Evolutionary conservation across 2,797 vertebrate genomes (phyloP), one percentile per base, ranked within the genome.

Genomic region (Oreonectes daqikongensis): DNA sequence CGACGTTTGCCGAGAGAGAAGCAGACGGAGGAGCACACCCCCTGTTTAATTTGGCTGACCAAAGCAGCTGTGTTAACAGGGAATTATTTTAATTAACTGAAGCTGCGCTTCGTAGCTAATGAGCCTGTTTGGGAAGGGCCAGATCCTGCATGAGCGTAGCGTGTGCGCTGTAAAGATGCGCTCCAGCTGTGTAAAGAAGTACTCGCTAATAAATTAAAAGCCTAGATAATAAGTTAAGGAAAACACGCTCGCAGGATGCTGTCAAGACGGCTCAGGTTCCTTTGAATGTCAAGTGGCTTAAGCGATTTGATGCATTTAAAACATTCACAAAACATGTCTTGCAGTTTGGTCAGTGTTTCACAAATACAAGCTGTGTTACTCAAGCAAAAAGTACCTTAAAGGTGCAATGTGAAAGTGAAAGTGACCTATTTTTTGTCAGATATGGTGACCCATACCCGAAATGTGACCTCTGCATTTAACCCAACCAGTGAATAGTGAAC

Each of bases 81-180:
- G 79, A 79, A 86, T 84, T 82, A 86, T 89, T 86, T 89, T 93
- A 93, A 94, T 89, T 92, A 90, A 86, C 84, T 83, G 85, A 75
- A 80, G 80, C 84, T 82, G 85, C 82, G 82, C 88, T 89, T 73
- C 28, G 78, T 80, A 85, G 85, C 85, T 91, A 92, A 94, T 86
- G 89, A 91, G 87, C 84, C 85, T 40, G 15, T 86, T 84, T 86
- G 88, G 83, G 87, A 86, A 85, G 52, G 69, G 65, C 76, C 73
- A 72, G 53, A 70, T 83, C 59, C 79, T 59, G 72, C n/a, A 67
- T 17, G 65, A 71, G 60, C 48, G 4, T 38, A 69, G 46, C 42
- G 22, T 28, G 24, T 44, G 53, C 14, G 4, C 40, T 70, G 60
- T 55, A 22, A 65, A 52, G 65, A 69, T 50, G 80, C 18, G 70